phyloP scores from a whole-genome alignment of 2,888 invertebrate species.

The Pristionchus exspectatus region DNA sequence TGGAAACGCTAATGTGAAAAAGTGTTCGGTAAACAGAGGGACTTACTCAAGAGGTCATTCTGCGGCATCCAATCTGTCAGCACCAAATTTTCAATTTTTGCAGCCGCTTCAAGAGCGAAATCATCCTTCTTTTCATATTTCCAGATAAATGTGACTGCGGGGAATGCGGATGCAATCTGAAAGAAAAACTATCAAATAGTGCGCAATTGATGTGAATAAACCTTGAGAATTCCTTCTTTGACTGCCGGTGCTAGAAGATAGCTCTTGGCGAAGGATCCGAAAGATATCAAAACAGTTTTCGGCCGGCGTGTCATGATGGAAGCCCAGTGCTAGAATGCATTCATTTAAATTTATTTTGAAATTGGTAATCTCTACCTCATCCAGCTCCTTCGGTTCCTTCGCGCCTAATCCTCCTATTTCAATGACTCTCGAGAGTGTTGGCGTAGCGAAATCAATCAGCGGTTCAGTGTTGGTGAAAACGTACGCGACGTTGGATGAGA shows the following conservation, averaged over 20 bases:
- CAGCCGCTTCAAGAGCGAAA: not conserved
- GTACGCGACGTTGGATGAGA: conserved; percentile 2
- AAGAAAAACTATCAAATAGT: too few relatives aligned
- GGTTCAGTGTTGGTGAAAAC: conserved; percentile 38
- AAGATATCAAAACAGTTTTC: not conserved
- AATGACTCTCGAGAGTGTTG: not conserved
- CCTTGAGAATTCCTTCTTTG: conserved; percentile 8
- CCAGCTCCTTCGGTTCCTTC: conserved; percentile 27
- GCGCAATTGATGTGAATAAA: too few relatives aligned
- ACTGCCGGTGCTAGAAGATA: not conserved
- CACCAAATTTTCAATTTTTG: not conserved
- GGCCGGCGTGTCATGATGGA: not conserved
- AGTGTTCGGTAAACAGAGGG: too few relatives aligned
- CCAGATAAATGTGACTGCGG: not conserved
- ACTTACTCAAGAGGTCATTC: conserved; percentile 20
- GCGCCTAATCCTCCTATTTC: conserved; percentile 37
- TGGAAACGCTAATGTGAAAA: too few relatives aligned
- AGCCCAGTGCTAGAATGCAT: not conserved
- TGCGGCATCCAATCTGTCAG: conserved; percentile 35
- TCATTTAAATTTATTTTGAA: too few relatives aligned
- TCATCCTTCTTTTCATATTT: conserved; percentile 42
- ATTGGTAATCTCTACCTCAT: not conserved
- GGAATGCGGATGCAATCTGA: not conserved
- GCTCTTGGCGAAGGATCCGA: conserved; percentile 7
- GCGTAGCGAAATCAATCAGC: conserved; percentile 15